Base-by-base conservation (phyloP, 1,140 invertebrate species). In the Arion vulgaris region DNA sequence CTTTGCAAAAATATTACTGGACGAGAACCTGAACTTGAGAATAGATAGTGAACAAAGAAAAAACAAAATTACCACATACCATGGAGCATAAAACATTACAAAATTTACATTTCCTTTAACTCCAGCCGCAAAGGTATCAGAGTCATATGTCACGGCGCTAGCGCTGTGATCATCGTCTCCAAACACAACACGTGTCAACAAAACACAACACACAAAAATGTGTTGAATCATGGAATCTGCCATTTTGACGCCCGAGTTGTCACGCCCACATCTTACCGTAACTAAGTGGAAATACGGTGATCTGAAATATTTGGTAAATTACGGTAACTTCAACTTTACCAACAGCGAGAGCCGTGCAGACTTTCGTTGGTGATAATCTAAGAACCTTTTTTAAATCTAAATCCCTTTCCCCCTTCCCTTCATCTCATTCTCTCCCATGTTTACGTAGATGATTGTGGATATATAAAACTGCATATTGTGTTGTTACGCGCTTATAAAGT, bases 31-130 rank as follows among this genome's bases (percentile, higher is more conserved):
- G n/a, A n/a, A n/a, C n/a, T n/a, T n/a, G n/a, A n/a, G n/a, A n/a
- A n/a, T n/a, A n/a, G n/a, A n/a, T n/a, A n/a, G n/a, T n/a, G n/a
- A n/a, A n/a, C n/a, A n/a, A n/a, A 66, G 23, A 32, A n/a, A 26
- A 32, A 66, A 9, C 7, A 9, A 66, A 32, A n/a, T 66, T 15
- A 62, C 23, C 17, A 82, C 83, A 84, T 84, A 88, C 86, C 93
- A 93, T 0, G 98, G 98, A 15, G 98, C 98, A 93, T 95, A 99
- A 94, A 99, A 99, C 92, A 99, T 96, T 23, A 97, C 93, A 92
- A 97, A 97, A 91, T 96, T 95, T 85, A 94, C 94, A 81, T 95
- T 95, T 71, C 88, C 90, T 41, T 93, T 91, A 1, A 96, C 92
- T 82, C 94, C 94, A 49, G 94, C 93, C 74, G 95, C 92, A 88